Evolutionary conservation across 92 coral and sea anemone species (phyloP).

Genomic region (Pocillopora grandis): DNA sequence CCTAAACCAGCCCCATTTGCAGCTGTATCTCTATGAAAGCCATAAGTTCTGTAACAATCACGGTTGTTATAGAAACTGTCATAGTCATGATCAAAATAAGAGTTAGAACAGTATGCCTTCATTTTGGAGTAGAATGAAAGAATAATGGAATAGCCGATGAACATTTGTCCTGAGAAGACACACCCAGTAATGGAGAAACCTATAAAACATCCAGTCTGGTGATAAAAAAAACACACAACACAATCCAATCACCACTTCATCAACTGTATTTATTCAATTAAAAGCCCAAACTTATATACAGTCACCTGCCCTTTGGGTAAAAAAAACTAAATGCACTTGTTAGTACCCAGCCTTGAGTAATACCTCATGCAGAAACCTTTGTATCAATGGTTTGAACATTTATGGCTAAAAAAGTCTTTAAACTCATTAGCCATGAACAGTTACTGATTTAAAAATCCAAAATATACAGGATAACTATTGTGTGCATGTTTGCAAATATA

Average conservation of each 20-base stretch:
- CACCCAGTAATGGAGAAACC: conserved; percentile 72
- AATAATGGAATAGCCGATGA: conserved; percentile 58
- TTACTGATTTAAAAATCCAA: too few species aligned
- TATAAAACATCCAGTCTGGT: conserved; percentile 75
- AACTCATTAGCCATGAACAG: too few species aligned
- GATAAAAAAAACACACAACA: neutral
- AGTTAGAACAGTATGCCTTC: neutral
- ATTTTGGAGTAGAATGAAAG: conserved; percentile 23
- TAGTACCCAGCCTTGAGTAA: too few species aligned
- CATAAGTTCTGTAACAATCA: neutral
- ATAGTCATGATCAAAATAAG: neutral
- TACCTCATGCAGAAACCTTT: too few species aligned
- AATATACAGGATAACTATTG: too few species aligned
- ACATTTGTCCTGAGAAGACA: conserved; percentile 61
- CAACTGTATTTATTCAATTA: too few species aligned
- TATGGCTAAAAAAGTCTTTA: too few species aligned
- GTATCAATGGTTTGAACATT: too few species aligned
- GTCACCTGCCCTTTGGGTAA: too few species aligned
- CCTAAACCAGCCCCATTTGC: conserved; percentile 54
- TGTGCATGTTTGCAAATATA: too few species aligned
- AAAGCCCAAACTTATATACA: too few species aligned
- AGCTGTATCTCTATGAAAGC: neutral
- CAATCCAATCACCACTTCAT: neutral
- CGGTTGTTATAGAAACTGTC: neutral
- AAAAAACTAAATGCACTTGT: too few species aligned